A percentile compares a stretch with the other conserved stretches of the same genome.
These are phyloP conservation scores for Poecile montanus DNA, from an alignment of 2,797 vertebrate genomes.

Conservation along the genomic window DNA sequence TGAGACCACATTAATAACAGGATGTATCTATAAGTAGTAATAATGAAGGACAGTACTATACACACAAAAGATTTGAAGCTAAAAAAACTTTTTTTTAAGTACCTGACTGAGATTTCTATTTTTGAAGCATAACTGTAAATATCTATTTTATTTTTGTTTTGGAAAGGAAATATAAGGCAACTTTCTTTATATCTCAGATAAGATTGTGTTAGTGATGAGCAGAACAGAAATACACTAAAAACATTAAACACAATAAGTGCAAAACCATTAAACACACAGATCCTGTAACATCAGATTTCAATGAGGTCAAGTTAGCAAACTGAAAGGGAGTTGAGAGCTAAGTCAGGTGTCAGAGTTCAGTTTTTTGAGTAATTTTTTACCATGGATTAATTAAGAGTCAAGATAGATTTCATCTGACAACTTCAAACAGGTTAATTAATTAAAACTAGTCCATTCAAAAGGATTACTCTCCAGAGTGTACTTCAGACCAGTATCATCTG, in stretches of 20 bases:
- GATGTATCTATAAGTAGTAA: neutral
- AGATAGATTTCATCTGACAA: neutral
- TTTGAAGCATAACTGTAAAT: slow-evolving; percentile 35
- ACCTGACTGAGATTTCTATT: slow-evolving; percentile 7
- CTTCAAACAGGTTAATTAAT: neutral
- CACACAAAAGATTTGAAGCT: neutral
- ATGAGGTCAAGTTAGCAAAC: neutral
- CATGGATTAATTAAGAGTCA: neutral
- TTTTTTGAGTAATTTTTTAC: slow-evolving; percentile 10
- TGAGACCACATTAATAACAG: neutral
- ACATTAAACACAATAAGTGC: neutral
- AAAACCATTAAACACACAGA: neutral
- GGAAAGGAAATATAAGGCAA: slow-evolving; percentile 22
- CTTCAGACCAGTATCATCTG: neutral
- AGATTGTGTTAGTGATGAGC: neutral
- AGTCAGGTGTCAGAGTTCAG: neutral
- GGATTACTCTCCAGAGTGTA: neutral
- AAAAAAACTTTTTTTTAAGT: slow-evolving; percentile 17
- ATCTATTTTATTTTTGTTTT: neutral
- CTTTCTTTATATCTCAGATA: neutral
- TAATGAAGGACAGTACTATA: neutral
- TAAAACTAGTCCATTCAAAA: neutral
- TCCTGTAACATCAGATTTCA: neutral
- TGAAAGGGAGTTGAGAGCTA: neutral
- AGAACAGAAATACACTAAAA: neutral